Evolutionary conservation across 2,888 invertebrate species (phyloP).

Genomic region (Pseudococcus longispinus): DNA sequence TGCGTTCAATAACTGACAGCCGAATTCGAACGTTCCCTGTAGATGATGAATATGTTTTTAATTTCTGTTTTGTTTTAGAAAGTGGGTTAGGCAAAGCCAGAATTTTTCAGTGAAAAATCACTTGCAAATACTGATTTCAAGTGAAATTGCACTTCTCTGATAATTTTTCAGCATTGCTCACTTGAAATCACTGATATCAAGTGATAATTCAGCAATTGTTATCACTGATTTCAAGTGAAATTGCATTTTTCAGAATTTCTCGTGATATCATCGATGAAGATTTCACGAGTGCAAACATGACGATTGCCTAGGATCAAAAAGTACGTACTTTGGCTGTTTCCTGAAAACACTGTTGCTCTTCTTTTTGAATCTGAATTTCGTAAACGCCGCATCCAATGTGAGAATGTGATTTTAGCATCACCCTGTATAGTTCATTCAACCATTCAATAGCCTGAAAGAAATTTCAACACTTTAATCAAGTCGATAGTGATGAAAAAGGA

Average conservation of each 20-base stretch:
- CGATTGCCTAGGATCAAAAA: not conserved
- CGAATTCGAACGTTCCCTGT: slow-evolving; percentile 82
- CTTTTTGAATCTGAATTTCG: slow-evolving; percentile 78
- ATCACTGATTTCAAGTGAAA: too few species aligned
- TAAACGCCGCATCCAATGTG: slow-evolving; percentile 76
- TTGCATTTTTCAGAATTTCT: too few species aligned
- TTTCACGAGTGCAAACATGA: too few species aligned
- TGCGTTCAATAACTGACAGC: slow-evolving; percentile 78
- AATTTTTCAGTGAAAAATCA: too few species aligned
- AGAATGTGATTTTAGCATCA: slow-evolving; percentile 73
- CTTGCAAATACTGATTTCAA: too few species aligned
- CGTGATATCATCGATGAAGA: too few species aligned
- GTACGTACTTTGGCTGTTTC: slow-evolving; percentile 77
- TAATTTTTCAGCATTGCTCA: too few species aligned
- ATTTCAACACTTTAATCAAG: not conserved
- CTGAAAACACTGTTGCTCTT: slow-evolving; percentile 77
- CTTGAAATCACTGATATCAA: too few species aligned
- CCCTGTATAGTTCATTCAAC: slow-evolving; percentile 77
- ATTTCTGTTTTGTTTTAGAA: too few species aligned
- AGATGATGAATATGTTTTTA: slow-evolving; percentile 58
- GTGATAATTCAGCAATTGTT: too few species aligned
- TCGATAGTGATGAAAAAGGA: not conserved
- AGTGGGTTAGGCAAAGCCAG: too few species aligned
- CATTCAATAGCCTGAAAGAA: slow-evolving; percentile 67
- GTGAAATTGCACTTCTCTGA: too few species aligned